Percentiles rank a stretch among this genome's conserved stretches.
Conservation (phyloP, 2,888 invertebrate species). For the Eretmocerus hayati region DNA sequence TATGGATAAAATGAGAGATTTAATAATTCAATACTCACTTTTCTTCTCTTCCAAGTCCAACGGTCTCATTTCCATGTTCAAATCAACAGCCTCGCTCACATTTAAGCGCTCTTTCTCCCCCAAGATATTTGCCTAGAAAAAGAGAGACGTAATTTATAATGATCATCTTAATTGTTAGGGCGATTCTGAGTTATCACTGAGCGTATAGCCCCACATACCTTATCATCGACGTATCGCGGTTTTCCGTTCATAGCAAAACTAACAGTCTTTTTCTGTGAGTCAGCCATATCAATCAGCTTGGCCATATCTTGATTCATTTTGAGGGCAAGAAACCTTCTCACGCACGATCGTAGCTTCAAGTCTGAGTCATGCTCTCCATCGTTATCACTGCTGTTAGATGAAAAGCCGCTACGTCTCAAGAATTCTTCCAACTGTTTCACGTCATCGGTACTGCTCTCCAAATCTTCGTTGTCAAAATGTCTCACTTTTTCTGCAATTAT, state of each 20-base stretch:
- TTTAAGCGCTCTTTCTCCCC: conserved; percentile 25
- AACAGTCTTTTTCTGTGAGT: conserved; percentile 61
- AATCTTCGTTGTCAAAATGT: conserved; percentile 31
- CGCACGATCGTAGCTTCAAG: conserved; percentile 64
- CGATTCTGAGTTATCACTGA: too few relatives aligned
- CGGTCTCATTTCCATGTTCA: conserved; percentile 48
- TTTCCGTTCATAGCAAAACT: conserved; percentile 59
- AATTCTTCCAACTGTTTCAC: conserved; percentile 65
- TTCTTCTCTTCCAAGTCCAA: conserved; percentile 56
- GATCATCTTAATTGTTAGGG: too few relatives aligned
- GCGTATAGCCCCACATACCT: conserved; percentile 42
- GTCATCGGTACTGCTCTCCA: conserved; percentile 53
- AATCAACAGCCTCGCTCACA: conserved; percentile 32
- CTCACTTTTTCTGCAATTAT: conserved; percentile 34
- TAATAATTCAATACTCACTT: too few relatives aligned
- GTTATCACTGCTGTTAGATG: conserved; percentile 56
- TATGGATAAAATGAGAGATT: background rate
- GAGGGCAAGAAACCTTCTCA: conserved; percentile 63
- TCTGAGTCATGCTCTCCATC: conserved; percentile 62
- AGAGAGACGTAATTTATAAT: background rate
- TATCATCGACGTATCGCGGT: conserved; percentile 51
- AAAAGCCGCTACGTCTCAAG: conserved; percentile 64
- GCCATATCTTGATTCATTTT: conserved; percentile 64
- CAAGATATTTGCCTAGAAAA: conserved; percentile 22
- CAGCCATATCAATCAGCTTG: conserved; percentile 55